These are phyloP conservation scores for Acropternis orthonyx DNA, from an alignment of 2,797 vertebrate species.

Conservation along the genomic window DNA sequence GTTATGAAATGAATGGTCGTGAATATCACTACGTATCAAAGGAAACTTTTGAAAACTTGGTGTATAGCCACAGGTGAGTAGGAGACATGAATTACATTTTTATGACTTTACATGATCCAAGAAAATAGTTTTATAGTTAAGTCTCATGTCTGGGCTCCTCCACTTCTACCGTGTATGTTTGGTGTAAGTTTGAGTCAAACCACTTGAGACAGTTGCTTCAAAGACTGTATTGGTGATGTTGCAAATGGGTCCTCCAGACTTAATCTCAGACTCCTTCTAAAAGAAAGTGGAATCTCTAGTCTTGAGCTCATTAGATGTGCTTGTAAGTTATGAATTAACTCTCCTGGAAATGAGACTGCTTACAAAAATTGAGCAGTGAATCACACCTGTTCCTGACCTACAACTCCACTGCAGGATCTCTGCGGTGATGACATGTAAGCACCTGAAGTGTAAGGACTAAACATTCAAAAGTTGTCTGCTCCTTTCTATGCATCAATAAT, in stretches of 20 bases:
- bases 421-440: background rate
- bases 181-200: background rate
- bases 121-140: background rate
- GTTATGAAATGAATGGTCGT: slow-evolving; percentile 88
- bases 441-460: background rate
- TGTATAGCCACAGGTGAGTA: slow-evolving; percentile 86
- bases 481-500: background rate
- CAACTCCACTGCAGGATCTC: background rate
- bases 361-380: background rate
- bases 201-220: background rate
- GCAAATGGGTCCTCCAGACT: background rate
- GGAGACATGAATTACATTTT: background rate
- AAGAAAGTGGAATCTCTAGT: background rate
- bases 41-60: slow-evolving; percentile 90
- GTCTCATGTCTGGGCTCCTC: background rate
- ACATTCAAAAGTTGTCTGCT: background rate
- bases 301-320: background rate
- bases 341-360: background rate
- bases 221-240: background rate
- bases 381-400: background rate
- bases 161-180: background rate
- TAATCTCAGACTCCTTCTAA: background rate
- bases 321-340: background rate
- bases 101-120: background rate
- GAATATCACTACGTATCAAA: slow-evolving; percentile 92